phyloP scores from a whole-genome alignment of 2,113 vertebrate genomes.

The Actenoides lindsayi region DNA sequence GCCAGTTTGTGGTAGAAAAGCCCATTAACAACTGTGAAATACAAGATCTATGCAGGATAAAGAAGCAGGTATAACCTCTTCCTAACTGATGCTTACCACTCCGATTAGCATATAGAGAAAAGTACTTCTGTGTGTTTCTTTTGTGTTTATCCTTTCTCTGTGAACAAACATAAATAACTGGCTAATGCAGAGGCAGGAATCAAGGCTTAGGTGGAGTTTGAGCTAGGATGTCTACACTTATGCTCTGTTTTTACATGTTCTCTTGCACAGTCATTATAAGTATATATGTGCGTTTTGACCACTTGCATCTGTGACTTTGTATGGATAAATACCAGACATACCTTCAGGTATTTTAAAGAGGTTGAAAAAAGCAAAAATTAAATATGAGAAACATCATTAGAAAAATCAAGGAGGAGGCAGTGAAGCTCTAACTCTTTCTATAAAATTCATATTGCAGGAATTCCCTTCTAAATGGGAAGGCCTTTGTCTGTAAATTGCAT shows the following conservation, averaged over 20 bases:
- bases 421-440: not conserved
- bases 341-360: not conserved
- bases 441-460: not conserved
- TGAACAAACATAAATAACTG: not conserved
- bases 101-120: not conserved
- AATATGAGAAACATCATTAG: not conserved
- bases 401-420: not conserved
- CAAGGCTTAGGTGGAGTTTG: not conserved
- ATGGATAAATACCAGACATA: not conserved
- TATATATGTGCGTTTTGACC: not conserved
- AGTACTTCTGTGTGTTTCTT: not conserved
- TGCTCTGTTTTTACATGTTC: not conserved
- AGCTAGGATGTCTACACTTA: not conserved
- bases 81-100: not conserved
- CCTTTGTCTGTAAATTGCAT: constrained; percentile 19
- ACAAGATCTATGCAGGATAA: not conserved
- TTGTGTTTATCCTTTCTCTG: not conserved
- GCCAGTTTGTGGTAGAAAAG: not conserved
- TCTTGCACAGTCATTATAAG: not conserved
- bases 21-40: constrained; percentile 4
- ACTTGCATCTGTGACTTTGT: not conserved
- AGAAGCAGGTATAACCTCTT: not conserved
- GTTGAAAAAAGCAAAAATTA: not conserved
- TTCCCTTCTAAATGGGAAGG: not conserved
- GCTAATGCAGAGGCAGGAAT: not conserved